Percentiles rank a stretch among this genome's conserved stretches.
Conservation (phyloP, 2,888 invertebrate genomes). For the Melanostoma scalare region DNA sequence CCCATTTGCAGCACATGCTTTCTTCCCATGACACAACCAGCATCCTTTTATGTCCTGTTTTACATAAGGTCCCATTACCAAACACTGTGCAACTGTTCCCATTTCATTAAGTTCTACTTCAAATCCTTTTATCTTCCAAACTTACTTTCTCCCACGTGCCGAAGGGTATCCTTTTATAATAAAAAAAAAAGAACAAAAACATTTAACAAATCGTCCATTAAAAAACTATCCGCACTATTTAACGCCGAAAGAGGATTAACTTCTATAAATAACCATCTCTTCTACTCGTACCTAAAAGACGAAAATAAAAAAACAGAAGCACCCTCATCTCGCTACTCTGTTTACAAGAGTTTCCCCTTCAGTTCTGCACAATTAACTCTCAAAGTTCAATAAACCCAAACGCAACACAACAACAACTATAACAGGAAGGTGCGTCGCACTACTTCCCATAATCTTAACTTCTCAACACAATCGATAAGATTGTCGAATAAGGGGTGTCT, state of each 20-base stretch:
- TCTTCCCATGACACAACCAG: background rate
- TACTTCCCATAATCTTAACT: slow-evolving; percentile 55
- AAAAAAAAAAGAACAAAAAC: background rate
- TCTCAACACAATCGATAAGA: slow-evolving; percentile 68
- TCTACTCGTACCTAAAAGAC: background rate
- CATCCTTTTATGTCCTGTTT: slow-evolving; percentile 3
- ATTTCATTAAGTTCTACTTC: background rate
- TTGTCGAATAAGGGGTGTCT: slow-evolving; percentile 54
- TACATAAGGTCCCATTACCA: background rate
- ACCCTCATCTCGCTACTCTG: slow-evolving; percentile 9
- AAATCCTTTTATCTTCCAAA: slow-evolving; percentile 30
- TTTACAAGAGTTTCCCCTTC: slow-evolving; percentile 5
- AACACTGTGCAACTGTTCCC: background rate
- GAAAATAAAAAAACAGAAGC: background rate
- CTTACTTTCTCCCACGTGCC: slow-evolving; percentile 22
- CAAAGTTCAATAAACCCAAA: slow-evolving; percentile 65
- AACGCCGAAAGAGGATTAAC: slow-evolving; percentile 53
- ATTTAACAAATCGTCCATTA: slow-evolving; percentile 33
- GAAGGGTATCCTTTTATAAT: slow-evolving; percentile 3
- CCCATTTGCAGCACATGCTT: too few species aligned
- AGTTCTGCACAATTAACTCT: slow-evolving; percentile 24
- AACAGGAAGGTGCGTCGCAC: slow-evolving; percentile 20
- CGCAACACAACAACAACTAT: slow-evolving; percentile 42
- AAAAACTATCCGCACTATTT: slow-evolving; percentile 54
- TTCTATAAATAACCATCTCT: slow-evolving; percentile 52